A percentile compares a stretch with the other conserved stretches of the same genome.
Evolutionary conservation across 2,113 vertebrate species (phyloP).

Genomic region (Carassius carassius): DNA sequence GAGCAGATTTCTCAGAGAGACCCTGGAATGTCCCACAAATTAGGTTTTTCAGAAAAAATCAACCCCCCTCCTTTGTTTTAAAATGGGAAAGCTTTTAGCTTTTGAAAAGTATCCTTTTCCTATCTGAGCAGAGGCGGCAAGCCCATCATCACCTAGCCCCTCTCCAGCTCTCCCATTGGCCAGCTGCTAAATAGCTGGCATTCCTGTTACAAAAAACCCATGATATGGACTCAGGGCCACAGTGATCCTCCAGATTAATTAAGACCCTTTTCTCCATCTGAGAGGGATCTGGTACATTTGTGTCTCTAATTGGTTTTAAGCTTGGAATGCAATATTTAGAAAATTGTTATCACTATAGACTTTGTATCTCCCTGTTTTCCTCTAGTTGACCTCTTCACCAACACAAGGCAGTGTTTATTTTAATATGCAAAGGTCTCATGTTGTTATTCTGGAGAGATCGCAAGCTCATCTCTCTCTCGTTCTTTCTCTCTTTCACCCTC

Average conservation of each 20-base stretch:
- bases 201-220: conserved; percentile 79
- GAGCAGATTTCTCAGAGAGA: conserved; percentile 54
- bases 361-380: conserved; percentile 40
- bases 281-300: conserved; percentile 62
- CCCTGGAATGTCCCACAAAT: conserved; percentile 63
- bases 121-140: conserved; percentile 68
- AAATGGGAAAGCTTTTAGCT: conserved; percentile 80
- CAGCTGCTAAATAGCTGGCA: conserved; percentile 76
- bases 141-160: conserved; percentile 80
- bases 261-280: conserved; percentile 68
- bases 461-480: conserved; percentile 46
- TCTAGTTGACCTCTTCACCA: conserved; percentile 54
- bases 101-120: conserved; percentile 83
- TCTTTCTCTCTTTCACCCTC: conserved; percentile 48
- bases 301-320: conserved; percentile 38
- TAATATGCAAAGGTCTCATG: conserved; percentile 75
- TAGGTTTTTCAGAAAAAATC: conserved; percentile 52
- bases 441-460: conserved; percentile 67
- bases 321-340: conserved; percentile 45
- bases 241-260: conserved; percentile 79
- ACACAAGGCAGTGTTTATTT: conserved; percentile 70
- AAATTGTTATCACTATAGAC: conserved; percentile 68
- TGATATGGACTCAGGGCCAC: conserved; percentile 72
- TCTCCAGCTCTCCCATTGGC: conserved; percentile 66
- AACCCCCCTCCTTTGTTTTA: conserved; percentile 75